Conservation (phyloP, 2,113 vertebrate genomes). For the Sphyrna mokarran region DNA sequence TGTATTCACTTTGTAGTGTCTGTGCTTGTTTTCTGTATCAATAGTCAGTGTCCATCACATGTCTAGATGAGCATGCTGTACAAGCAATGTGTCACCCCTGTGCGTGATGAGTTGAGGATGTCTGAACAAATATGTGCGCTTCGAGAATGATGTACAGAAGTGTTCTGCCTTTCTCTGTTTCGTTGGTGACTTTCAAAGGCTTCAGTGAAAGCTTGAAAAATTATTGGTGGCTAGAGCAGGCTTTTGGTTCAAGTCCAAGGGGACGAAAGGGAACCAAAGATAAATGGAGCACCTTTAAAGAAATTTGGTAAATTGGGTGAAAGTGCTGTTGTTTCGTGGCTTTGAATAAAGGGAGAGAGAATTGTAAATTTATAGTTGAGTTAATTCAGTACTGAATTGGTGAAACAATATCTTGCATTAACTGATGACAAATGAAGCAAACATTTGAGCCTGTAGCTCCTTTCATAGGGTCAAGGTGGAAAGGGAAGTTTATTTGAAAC, state of each 20-base stretch:
- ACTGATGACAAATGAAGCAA: background rate
- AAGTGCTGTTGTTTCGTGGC: no score
- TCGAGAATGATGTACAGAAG: no score
- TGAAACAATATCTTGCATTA: background rate
- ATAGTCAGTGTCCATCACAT: background rate
- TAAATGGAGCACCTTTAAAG: background rate
- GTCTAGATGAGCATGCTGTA: background rate
- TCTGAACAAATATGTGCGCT: background rate
- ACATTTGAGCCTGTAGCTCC: background rate
- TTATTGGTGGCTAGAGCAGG: background rate
- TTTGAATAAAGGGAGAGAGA: no score
- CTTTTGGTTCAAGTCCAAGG: background rate
- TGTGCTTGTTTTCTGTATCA: background rate
- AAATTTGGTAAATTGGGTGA: background rate
- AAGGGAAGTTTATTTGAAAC: conserved; percentile 21
- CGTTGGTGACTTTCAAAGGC: background rate
- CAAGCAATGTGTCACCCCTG: background rate
- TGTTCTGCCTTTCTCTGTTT: background rate
- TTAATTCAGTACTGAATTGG: no score
- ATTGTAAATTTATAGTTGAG: background rate
- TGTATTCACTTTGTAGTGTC: background rate
- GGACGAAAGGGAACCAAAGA: background rate
- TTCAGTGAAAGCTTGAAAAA: background rate
- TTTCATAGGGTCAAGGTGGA: background rate
- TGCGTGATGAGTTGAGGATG: no score